A percentile compares a stretch with the other conserved stretches of the same genome.
Conservation (phyloP, 2,888 invertebrate genomes). For the Eudemis profundana region DNA sequence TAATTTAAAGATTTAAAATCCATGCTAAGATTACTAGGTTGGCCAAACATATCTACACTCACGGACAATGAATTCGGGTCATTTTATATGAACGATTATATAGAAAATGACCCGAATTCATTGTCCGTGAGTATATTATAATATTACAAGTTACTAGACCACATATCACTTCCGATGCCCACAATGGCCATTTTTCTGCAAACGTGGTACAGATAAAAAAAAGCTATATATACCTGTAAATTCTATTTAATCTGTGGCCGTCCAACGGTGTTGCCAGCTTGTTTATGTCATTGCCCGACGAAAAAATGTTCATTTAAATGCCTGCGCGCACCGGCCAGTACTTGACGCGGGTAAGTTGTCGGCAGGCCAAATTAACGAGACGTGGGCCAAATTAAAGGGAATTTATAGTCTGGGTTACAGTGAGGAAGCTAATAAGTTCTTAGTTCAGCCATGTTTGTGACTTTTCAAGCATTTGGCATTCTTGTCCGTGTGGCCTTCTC, state of each 20-base stretch:
- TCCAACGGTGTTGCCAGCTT: constrained; percentile 19
- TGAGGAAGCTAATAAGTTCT: not conserved
- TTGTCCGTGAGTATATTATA: no score
- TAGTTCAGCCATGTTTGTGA: not conserved
- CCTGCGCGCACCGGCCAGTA: constrained; percentile 46
- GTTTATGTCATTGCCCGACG: constrained; percentile 23
- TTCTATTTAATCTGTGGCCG: not conserved
- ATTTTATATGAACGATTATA: no score
- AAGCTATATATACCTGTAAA: no score
- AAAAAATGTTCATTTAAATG: constrained; percentile 41
- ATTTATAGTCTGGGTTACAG: constrained; percentile 51
- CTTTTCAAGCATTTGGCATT: not conserved
- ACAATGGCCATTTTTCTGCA: no score
- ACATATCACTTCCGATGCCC: no score
- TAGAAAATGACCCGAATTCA: no score
- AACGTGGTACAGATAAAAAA: no score
- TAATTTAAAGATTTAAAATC: no score
- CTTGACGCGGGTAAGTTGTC: constrained; percentile 52
- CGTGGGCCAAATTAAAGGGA: constrained; percentile 52
- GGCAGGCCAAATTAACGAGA: constrained; percentile 53
- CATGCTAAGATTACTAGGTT: no score
- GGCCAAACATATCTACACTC: no score
- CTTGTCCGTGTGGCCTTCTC: not conserved
- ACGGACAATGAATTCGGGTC: no score
- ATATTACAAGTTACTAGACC: no score